Evolutionary conservation across 1,140 invertebrate genomes (phyloP), one percentile per base, ranked within the genome.

Genomic region (Papilio helenus): DNA sequence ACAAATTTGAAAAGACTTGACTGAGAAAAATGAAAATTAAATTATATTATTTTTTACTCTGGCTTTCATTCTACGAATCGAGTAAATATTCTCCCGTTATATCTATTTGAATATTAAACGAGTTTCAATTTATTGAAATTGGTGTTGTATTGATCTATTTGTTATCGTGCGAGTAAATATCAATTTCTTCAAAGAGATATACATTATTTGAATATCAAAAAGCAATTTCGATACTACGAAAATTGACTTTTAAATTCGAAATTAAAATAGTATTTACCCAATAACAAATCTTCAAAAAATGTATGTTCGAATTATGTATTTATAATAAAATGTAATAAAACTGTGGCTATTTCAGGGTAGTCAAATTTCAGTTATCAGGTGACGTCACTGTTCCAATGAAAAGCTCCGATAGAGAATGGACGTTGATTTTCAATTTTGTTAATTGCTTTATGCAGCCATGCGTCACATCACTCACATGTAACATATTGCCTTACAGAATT

Each of bases 11-110:
- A 34, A 29, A 77, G 76, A 77, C 39, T 77, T 46, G 29, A 77
- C 42, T 61, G 61, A 80, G 26, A 5, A 49, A 79, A 84, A 80
- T 83, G 79, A 81, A 78, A 84, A 86, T 79, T 87, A 87, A 87
- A 87, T 84, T 87, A 87, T 87, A 86, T 87, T 82, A 72, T 61
- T 76, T 55, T 76, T 55, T 58, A 55, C 29, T 55, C 3, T 49
- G 72, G 0, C 39, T 73, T 73, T 73, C 61, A 65, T 65, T 65
- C 3, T 29, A 14, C 7, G 10, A 61, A 26, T 61, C 58, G 5
- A 65, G 16, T 29, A 65, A 65, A 29, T 29, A 29, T 65, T 34
- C 12, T 55, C 18, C 51, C n/a, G 18, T 5, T 2, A 49, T n/a
- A 55, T 16, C 49, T 26, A 23, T 65, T 29, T 65, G 9, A 65